A percentile compares a stretch with the other conserved stretches of the same genome.
These are phyloP conservation scores for Netelia melanura DNA, from an alignment of 2,888 invertebrate species.

Conservation along the genomic window DNA sequence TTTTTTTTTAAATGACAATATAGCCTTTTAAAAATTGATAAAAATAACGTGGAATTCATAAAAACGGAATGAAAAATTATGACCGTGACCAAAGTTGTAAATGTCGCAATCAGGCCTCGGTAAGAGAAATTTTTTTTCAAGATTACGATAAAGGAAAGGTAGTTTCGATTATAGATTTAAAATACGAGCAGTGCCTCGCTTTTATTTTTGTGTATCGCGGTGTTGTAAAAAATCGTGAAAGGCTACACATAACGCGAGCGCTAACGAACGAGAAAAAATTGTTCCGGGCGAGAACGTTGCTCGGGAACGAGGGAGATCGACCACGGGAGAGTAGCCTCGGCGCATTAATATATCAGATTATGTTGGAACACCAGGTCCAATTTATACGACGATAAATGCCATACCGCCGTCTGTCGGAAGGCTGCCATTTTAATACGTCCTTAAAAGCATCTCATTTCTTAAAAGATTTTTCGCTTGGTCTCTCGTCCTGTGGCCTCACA, in stretches of 20 bases:
- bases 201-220: constrained; percentile 65
- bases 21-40: too few species aligned
- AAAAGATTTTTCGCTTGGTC: constrained; percentile 74
- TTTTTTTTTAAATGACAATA: too few species aligned
- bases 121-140: constrained; percentile 78
- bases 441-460: constrained; percentile 77
- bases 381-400: constrained; percentile 79
- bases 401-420: constrained; percentile 69
- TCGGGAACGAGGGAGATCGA: constrained; percentile 14
- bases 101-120: constrained; percentile 65
- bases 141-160: constrained; percentile 78
- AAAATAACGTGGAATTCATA: too few species aligned
- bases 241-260: constrained; percentile 72
- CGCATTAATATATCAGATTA: constrained; percentile 79
- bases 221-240: constrained; percentile 75
- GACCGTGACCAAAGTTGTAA: too few species aligned
- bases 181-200: constrained; percentile 38
- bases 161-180: constrained; percentile 78
- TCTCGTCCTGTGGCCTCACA: constrained; percentile 41
- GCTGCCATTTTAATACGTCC: constrained; percentile 77
- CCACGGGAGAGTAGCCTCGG: constrained; percentile 71
- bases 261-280: constrained; percentile 77
- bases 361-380: constrained; percentile 79
- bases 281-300: constrained; percentile 32
- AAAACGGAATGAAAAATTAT: too few species aligned